These are phyloP conservation scores for Hyppa rectilinea DNA, from an alignment of 2,888 invertebrate genomes.

Conservation along the genomic window DNA sequence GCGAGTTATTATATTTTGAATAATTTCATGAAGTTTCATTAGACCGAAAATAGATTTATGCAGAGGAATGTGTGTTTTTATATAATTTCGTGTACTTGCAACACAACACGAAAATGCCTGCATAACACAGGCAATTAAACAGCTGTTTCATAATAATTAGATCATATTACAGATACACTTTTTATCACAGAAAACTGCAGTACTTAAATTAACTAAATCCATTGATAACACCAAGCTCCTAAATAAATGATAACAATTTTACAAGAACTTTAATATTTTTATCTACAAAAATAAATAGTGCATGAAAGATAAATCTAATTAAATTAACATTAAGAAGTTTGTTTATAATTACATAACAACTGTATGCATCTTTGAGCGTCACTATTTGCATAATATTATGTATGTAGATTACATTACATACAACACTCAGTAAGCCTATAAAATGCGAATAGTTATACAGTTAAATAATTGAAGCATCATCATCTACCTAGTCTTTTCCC, in stretches of 20 bases:
- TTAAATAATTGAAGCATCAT: no score
- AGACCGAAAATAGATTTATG: not conserved
- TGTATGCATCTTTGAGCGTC: not conserved
- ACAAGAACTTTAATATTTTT: constrained; percentile 7
- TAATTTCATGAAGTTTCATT: not conserved
- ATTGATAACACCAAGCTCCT: constrained; percentile 1
- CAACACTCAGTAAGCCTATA: not conserved
- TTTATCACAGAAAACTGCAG: constrained; percentile 18
- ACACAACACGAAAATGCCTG: constrained; percentile 23
- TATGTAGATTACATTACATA: constrained; percentile 2
- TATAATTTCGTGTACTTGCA: constrained; percentile 38
- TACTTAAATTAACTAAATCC: constrained; percentile 7
- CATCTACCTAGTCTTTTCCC: no score
- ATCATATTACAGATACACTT: constrained; percentile 19
- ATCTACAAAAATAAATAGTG: constrained; percentile 14
- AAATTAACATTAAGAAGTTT: constrained; percentile 5
- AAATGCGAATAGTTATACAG: not conserved
- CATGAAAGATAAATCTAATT: not conserved
- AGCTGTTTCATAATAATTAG: constrained; percentile 42
- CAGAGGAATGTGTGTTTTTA: constrained; percentile 34
- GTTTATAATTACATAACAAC: constrained; percentile 13
- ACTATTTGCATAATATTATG: not conserved
- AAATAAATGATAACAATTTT: constrained; percentile 11
- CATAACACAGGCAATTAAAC: constrained; percentile 19
- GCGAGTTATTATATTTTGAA: not conserved